These are phyloP conservation scores for Hormiphora californensis DNA, from an alignment of 37 sponge, comb jelly and placozoan species.

Conservation along the genomic window DNA sequence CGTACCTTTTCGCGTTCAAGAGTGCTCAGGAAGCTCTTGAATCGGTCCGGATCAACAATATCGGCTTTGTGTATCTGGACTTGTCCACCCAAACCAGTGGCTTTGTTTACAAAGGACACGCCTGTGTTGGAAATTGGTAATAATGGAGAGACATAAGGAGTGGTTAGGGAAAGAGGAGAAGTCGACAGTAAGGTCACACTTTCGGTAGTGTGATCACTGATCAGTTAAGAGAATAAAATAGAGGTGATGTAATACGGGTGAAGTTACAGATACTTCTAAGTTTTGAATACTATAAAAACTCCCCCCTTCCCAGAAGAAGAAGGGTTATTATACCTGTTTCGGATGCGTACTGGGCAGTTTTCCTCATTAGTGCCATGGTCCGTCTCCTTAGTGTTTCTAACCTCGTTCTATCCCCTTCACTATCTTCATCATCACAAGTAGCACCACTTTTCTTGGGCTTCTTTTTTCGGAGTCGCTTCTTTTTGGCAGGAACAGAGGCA, in stretches of 20 bases:
- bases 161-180: too few relatives aligned
- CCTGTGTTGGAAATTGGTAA: too few relatives aligned
- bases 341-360: not conserved
- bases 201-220: too few relatives aligned
- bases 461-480: not conserved
- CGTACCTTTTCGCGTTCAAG: not conserved
- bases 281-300: too few relatives aligned
- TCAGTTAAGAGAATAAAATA: too few relatives aligned
- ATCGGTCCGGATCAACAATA: slow-evolving; percentile 6
- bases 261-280: too few relatives aligned
- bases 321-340: not conserved
- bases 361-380: not conserved
- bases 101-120: too few relatives aligned
- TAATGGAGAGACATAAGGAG: too few relatives aligned
- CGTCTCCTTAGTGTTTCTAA: not conserved
- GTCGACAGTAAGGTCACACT: too few relatives aligned
- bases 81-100: too few relatives aligned
- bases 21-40: not conserved
- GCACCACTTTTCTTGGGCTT: not conserved
- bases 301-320: too few relatives aligned
- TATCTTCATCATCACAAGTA: not conserved
- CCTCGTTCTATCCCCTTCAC: not conserved
- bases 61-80: slow-evolving; percentile 17
- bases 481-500: not conserved
- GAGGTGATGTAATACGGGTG: too few relatives aligned